Percentiles rank a stretch among this genome's conserved stretches.
Evolutionary conservation across 1,140 invertebrate species (phyloP).

Genomic region (Olivierus martensii): DNA sequence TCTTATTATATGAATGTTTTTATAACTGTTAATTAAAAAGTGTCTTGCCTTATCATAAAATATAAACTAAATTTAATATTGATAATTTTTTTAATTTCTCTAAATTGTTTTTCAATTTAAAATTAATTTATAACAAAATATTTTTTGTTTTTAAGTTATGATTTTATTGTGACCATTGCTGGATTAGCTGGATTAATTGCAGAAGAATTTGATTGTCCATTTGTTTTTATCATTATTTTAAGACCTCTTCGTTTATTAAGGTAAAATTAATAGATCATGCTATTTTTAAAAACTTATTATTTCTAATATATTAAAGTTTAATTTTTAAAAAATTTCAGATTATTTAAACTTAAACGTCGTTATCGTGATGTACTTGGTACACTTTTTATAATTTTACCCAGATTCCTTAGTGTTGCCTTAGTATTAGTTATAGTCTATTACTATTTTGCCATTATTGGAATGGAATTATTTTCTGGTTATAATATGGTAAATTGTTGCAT

Average conservation of each 20-base stretch:
- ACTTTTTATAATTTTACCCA: slow-evolving; percentile 59
- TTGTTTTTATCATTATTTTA: slow-evolving; percentile 31
- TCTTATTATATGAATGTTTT: no score
- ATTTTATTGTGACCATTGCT: slow-evolving; percentile 30
- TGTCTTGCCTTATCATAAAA: no score
- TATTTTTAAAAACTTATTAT: slow-evolving; percentile 31
- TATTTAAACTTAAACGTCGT: slow-evolving; percentile 59
- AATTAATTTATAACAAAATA: no score
- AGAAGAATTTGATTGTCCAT: slow-evolving; percentile 26
- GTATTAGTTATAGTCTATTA: slow-evolving; percentile 80
- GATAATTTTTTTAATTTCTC: no score
- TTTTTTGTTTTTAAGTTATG: slow-evolving; percentile 28
- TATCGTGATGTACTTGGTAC: slow-evolving; percentile 83
- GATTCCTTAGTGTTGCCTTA: slow-evolving; percentile 55
- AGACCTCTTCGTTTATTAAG: slow-evolving; percentile 31
- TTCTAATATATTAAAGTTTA: no score
- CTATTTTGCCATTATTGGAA: slow-evolving; percentile 80
- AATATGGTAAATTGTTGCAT: slow-evolving; percentile 70
- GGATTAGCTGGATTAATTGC: slow-evolving; percentile 30
- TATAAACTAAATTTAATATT: no score
- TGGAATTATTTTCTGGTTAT: slow-evolving; percentile 68
- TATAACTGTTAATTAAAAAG: no score
- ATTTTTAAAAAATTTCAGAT: no score
- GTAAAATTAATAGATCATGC: slow-evolving; percentile 21
- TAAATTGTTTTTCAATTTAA: no score